Conservation (phyloP, 2,113 vertebrate genomes). For the Oreochromis niloticus region DNA sequence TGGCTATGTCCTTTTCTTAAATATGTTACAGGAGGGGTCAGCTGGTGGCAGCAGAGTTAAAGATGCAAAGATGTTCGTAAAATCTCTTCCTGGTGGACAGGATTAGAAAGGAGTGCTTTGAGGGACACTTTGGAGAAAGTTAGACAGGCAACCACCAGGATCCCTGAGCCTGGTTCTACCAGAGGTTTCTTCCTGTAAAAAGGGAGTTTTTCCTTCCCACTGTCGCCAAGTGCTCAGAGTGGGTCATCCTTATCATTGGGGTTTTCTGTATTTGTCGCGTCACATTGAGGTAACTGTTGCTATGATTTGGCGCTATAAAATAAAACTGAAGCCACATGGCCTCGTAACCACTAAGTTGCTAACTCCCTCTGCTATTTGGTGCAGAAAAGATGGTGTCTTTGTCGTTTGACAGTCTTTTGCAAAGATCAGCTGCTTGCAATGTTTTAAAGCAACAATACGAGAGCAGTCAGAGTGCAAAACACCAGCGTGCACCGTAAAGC, state of each 20-base stretch:
- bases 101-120: background rate
- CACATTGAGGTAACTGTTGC: background rate
- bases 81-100: background rate
- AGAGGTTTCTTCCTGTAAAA: background rate
- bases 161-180: background rate
- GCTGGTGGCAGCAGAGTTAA: background rate
- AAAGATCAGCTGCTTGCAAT: background rate
- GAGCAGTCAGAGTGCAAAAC: accelerated
- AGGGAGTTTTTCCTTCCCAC: background rate
- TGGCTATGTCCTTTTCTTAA: background rate
- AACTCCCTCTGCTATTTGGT: accelerated
- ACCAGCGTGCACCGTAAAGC: background rate
- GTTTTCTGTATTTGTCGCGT: accelerated
- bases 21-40: background rate
- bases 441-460: background rate
- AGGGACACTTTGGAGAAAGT: background rate
- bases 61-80: background rate
- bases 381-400: background rate
- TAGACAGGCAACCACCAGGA: background rate
- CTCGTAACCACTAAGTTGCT: background rate
- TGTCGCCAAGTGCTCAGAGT: background rate
- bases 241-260: accelerated
- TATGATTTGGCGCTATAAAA: background rate
- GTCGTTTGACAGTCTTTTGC: background rate
- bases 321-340: too few relatives aligned